Percentiles rank a stretch among this genome's conserved stretches.
Conservation (phyloP, 2,888 invertebrate species). For the Sinhomidia bicolor region DNA sequence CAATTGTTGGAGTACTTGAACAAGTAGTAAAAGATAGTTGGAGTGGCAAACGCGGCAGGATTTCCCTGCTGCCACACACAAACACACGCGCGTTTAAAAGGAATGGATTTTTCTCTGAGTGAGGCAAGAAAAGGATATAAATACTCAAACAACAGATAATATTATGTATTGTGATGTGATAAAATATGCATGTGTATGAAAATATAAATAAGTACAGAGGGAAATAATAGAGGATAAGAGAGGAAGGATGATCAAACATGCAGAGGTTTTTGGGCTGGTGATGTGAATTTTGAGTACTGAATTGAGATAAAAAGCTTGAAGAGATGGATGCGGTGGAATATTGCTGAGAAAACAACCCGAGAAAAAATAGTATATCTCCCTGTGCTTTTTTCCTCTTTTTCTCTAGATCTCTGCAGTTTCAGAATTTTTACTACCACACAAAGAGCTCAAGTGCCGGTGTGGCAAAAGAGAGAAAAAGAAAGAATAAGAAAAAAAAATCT, state of each 20-base stretch:
- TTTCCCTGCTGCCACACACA: slow-evolving; percentile 13
- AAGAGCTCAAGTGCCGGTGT: slow-evolving; percentile 61
- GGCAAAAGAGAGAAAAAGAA: slow-evolving; percentile 7
- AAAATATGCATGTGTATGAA: slow-evolving; percentile 15
- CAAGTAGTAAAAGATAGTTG: slow-evolving; percentile 35
- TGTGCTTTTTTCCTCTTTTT: slow-evolving; percentile 39
- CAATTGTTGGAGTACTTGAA: not conserved
- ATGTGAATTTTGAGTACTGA: slow-evolving; percentile 67
- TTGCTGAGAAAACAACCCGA: not conserved
- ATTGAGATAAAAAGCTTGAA: slow-evolving; percentile 54
- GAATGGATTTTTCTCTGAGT: slow-evolving; percentile 24
- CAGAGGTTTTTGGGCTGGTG: slow-evolving; percentile 53
- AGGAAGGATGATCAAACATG: slow-evolving; percentile 50
- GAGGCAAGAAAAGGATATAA: slow-evolving; percentile 37
- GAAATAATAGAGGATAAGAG: too few relatives aligned
- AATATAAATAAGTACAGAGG: too few relatives aligned
- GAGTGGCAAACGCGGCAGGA: slow-evolving; percentile 33
- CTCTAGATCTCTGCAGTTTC: too few relatives aligned
- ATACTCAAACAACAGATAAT: slow-evolving; percentile 48
- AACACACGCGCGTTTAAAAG: not conserved
- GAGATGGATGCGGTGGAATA: slow-evolving; percentile 29
- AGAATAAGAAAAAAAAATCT: slow-evolving; percentile 42
- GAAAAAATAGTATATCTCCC: not conserved
- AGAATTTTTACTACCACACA: slow-evolving; percentile 67
- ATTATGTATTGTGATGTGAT: slow-evolving; percentile 39